Conservation (phyloP, 2,888 invertebrate species). For the Latrodectus elegans region DNA sequence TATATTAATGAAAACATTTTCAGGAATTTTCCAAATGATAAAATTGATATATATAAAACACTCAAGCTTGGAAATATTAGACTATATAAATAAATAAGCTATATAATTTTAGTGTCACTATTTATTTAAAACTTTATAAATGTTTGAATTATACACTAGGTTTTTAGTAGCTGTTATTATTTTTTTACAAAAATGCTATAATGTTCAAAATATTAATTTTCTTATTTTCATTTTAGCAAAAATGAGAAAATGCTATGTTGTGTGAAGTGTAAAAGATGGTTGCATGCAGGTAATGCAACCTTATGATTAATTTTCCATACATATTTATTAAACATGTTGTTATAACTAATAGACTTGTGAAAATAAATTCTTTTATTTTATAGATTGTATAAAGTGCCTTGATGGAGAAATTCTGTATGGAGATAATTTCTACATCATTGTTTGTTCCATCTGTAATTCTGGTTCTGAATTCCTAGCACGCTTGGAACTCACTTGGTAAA, state of each 20-base stretch:
- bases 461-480: conserved; percentile 87
- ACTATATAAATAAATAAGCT: too few species aligned
- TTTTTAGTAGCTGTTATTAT: too few species aligned
- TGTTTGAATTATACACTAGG: too few species aligned
- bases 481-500: conserved; percentile 77
- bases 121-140: too few species aligned
- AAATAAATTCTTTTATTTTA: not conserved
- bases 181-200: too few species aligned
- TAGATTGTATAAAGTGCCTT: conserved; percentile 86
- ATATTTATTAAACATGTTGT: not conserved
- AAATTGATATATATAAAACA: too few species aligned
- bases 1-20: too few species aligned
- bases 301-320: not conserved
- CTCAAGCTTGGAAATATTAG: too few species aligned
- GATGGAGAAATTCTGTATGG: conserved; percentile 89
- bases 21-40: too few species aligned
- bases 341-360: not conserved
- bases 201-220: not conserved
- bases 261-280: conserved; percentile 53
- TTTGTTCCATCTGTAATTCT: conserved; percentile 90
- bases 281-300: conserved; percentile 43
- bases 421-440: conserved; percentile 92
- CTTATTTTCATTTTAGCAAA: conserved; percentile 31
- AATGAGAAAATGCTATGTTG: conserved; percentile 45
- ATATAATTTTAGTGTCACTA: too few species aligned